These are phyloP conservation scores for Netelia inedita DNA, from an alignment of 2,888 invertebrate species.

Conservation along the genomic window DNA sequence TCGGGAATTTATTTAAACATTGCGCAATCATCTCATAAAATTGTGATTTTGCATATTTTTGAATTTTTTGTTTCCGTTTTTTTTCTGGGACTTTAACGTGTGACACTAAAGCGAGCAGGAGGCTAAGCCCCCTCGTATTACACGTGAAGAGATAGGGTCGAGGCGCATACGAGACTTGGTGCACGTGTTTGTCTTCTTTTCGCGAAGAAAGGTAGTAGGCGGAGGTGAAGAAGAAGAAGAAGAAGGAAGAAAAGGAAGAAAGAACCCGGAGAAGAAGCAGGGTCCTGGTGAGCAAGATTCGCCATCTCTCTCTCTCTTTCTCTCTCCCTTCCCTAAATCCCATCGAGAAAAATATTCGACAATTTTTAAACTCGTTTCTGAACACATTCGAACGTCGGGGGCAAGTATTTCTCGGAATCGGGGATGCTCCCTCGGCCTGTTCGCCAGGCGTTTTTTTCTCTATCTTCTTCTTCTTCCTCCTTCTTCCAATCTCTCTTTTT, in stretches of 20 bases:
- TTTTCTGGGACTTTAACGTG: neutral
- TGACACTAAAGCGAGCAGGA: neutral
- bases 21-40: too few species aligned
- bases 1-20: too few species aligned
- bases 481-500: conserved; percentile 42
- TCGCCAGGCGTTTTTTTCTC: conserved; percentile 52
- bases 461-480: neutral
- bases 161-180: conserved; percentile 56
- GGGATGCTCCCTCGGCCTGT: conserved; percentile 70
- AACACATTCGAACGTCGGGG: conserved; percentile 79
- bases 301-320: conserved; percentile 64
- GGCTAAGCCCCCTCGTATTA: conserved; percentile 13
- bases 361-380: conserved; percentile 84
- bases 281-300: conserved; percentile 65
- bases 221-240: conserved; percentile 58
- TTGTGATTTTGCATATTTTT: too few species aligned
- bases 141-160: conserved; percentile 36
- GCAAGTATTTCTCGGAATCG: conserved; percentile 80
- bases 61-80: neutral
- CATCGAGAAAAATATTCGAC: conserved; percentile 81
- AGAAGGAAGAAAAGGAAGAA: conserved; percentile 40
- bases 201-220: conserved; percentile 64
- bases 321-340: conserved; percentile 67
- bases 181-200: conserved; percentile 63
- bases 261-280: conserved; percentile 52